Evolutionary conservation across 2,113 vertebrate genomes (phyloP), one percentile per base, ranked within the genome.

Genomic region (Chunga burmeisteri): DNA sequence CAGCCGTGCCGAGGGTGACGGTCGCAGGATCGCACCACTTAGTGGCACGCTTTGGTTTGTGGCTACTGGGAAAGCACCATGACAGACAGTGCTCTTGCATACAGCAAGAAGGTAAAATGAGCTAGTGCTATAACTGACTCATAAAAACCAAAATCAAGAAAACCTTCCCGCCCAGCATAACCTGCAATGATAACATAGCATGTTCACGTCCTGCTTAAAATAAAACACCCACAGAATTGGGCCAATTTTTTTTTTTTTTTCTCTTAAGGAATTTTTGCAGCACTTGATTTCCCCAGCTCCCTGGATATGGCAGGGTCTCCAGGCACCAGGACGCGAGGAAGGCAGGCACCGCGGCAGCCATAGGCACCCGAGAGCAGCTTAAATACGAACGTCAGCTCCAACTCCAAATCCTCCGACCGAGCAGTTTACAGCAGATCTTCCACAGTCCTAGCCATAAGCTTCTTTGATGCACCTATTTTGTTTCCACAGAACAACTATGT

Each of bases 331-430:
- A 77, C 2, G 7, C 0, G 1, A 72, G 13, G 74, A 82, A 93
- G 71, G 13, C 20, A 20, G 6, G 36, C 56, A 29, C 71, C 80
- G 84, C 74, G 52, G 58, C 26, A 86, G 18, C 19, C 0, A 17
- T 52, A 93, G 77, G 89, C 93, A 93, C 87, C 81, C 90, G 78
- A 95, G 78, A 94, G 94, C 93, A 97, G 93, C 71, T 97, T 90
- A 81, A 94, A 94, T 85, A 88, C 17, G 0, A 77, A 49, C 0
- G 0, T 55, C 81, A 93, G 63, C 32, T 96, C 67, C 46, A 73
- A 36, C 53, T 73, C 66, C 50, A 80, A 27, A 70, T 65, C 67
- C 36, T 66, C 78, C 2, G 2, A 58, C 62, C 1, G 2, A 88
- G 79, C 49, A 87, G 62, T 67, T 89, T 26, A 52, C 20, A 53